Percentiles rank a stretch among this genome's conserved stretches.
phyloP scores from a whole-genome alignment of 1,140 invertebrate species.

The Cataglyphis hispanica region DNA sequence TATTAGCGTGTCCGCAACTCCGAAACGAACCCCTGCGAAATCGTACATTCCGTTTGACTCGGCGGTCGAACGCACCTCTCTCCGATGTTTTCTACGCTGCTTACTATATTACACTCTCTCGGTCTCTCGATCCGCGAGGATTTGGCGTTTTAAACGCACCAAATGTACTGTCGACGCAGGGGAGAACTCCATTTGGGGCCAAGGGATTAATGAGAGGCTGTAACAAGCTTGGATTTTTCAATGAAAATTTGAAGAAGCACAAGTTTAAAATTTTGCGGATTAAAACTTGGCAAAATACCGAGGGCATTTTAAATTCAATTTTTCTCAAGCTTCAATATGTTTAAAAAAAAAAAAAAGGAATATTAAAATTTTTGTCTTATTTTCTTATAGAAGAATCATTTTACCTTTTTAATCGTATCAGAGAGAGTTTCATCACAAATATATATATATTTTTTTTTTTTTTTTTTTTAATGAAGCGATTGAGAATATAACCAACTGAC shows the following conservation, averaged over 20 bases:
- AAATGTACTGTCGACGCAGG: neutral
- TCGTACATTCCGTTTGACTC: constrained; percentile 59
- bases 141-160: constrained; percentile 39
- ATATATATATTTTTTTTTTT: too few relatives aligned
- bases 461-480: too few relatives aligned
- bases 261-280: neutral
- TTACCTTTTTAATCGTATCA: too few relatives aligned
- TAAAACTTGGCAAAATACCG: neutral
- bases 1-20: constrained; percentile 57
- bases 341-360: too few relatives aligned
- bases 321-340: too few relatives aligned
- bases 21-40: constrained; percentile 6
- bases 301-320: too few relatives aligned
- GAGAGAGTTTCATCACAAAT: too few relatives aligned
- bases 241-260: neutral
- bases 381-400: too few relatives aligned
- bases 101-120: constrained; percentile 6
- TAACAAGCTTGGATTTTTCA: constrained; percentile 4
- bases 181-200: neutral
- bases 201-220: constrained; percentile 26
- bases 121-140: neutral
- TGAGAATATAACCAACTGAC: too few relatives aligned
- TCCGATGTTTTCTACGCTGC: constrained; percentile 14
- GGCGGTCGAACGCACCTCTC: neutral
- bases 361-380: too few relatives aligned